Base-by-base conservation (phyloP, 92 coral and sea anemone genomes). In the Micromussa lordhowensis region DNA sequence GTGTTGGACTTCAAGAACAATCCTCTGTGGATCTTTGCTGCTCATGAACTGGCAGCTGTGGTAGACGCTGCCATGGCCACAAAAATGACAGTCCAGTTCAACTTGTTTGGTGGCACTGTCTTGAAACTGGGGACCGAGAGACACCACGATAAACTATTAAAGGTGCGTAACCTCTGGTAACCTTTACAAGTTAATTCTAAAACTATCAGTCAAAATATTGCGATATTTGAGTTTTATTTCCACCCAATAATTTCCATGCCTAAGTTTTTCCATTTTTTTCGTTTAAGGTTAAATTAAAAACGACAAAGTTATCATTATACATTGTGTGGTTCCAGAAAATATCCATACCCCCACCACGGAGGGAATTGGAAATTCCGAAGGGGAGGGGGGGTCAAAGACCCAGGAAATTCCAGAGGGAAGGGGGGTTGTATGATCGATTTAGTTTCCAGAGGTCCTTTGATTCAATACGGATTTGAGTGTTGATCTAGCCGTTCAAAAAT, bases 91-190 rank as follows among this genome's bases (percentile, higher is more conserved):
- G 98, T 96, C 44, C 98, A 96, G 93, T 96, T 96, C 36, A 96
- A 96, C 82, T 87, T 96, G 90, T 96, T 96, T 94, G 98, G 98
- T 86, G 98, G 98, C 18, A 96, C 98, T 85, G 97, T 96, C 48
- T 82, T 94, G 59, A 94, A 94, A 75, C 78, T 94, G 68, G 96
- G 96, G 19, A 94, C 96, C 6, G 91, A 94, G 3, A 89, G 96
- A 49, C 96, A 94, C 44, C 96, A 94, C 51, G 75, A 83, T 21
- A 94, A 83, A 69, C 91, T 94, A 49, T 61, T 94, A 3, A 79
- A 94, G 96, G 96, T n/a, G n/a, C n/a, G n/a, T n/a, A n/a, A n/a
- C n/a, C n/a, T n/a, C n/a, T n/a, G n/a, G n/a, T 94, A 61, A 61
- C 10, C 68, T 6, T 4, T 22, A 44, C 51, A 44, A 44, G 48